A percentile compares a stretch with the other conserved stretches of the same genome.
Conservation (phyloP, 2,113 vertebrate species). For the Notarius lentiginosus region DNA sequence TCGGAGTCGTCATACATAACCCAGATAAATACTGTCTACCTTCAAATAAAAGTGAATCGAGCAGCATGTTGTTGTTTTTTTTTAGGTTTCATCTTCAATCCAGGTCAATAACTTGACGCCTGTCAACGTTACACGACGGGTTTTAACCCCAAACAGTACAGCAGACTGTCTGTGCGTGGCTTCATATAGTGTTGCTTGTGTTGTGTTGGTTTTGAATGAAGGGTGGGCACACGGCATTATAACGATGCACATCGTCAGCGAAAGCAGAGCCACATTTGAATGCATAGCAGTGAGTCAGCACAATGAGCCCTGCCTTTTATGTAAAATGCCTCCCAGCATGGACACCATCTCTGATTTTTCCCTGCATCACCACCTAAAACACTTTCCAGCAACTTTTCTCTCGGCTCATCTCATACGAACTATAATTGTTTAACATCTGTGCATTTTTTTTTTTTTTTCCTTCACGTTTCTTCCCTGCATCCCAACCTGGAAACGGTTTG, state of each 20-base stretch:
- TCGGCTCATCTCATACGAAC: neutral
- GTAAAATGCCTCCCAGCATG: slow-evolving; percentile 37
- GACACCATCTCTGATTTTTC: slow-evolving; percentile 1
- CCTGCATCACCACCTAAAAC: too few relatives aligned
- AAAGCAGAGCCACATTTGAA: slow-evolving; percentile 44
- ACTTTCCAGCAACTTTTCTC: neutral
- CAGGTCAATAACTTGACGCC: neutral
- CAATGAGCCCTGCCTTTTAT: slow-evolving; percentile 32
- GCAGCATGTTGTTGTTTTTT: neutral
- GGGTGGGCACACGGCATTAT: slow-evolving; percentile 29
- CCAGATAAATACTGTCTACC: neutral
- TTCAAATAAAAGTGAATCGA: neutral
- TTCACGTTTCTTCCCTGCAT: too few relatives aligned
- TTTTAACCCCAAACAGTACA: neutral
- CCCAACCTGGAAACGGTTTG: neutral
- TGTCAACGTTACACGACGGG: neutral
- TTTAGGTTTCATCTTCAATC: neutral
- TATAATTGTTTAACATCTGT: neutral
- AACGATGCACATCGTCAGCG: slow-evolving; percentile 43
- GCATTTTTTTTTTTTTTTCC: neutral
- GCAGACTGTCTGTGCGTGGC: neutral
- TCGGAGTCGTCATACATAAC: neutral
- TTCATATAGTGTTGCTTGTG: neutral
- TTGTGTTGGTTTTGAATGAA: slow-evolving; percentile 17
- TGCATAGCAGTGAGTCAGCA: slow-evolving; percentile 55